These are phyloP conservation scores for Scartelaos histophorus DNA, from an alignment of 2,113 vertebrate genomes.

Conservation along the genomic window DNA sequence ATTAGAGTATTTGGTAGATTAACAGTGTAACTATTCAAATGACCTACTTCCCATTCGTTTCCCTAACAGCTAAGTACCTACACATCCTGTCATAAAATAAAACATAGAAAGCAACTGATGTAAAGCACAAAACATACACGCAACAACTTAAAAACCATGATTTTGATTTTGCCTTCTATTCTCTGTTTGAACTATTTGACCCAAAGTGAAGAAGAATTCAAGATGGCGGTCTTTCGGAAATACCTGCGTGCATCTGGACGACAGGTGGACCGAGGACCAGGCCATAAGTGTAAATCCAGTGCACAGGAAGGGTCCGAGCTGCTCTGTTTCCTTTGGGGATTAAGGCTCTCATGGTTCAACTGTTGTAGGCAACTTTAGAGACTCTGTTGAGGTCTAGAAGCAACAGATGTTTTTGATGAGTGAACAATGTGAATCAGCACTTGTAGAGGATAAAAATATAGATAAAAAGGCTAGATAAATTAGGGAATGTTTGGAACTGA, in stretches of 20 bases:
- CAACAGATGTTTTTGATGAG: not conserved
- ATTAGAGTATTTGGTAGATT: no score
- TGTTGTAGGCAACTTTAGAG: conserved; percentile 1
- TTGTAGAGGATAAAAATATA: not conserved
- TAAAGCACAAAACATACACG: not conserved
- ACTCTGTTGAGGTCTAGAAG: not conserved
- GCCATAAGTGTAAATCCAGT: not conserved
- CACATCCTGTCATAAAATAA: not conserved
- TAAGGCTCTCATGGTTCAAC: not conserved
- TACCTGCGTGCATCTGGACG: conserved; percentile 8
- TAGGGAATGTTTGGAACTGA: not conserved
- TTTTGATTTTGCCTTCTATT: not conserved
- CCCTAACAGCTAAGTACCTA: not conserved
- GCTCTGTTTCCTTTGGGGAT: not conserved
- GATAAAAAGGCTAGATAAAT: not conserved
- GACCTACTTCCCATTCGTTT: not conserved
- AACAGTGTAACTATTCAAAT: not conserved
- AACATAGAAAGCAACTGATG: no score
- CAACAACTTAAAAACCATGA: not conserved
- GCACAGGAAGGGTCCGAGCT: not conserved
- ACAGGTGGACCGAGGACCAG: not conserved
- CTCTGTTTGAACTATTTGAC: not conserved
- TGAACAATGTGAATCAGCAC: not conserved
- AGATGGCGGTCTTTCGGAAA: not conserved
- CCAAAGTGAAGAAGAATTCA: not conserved